Conservation (phyloP, 2,113 vertebrate genomes). For the Hydropotes inermis region DNA sequence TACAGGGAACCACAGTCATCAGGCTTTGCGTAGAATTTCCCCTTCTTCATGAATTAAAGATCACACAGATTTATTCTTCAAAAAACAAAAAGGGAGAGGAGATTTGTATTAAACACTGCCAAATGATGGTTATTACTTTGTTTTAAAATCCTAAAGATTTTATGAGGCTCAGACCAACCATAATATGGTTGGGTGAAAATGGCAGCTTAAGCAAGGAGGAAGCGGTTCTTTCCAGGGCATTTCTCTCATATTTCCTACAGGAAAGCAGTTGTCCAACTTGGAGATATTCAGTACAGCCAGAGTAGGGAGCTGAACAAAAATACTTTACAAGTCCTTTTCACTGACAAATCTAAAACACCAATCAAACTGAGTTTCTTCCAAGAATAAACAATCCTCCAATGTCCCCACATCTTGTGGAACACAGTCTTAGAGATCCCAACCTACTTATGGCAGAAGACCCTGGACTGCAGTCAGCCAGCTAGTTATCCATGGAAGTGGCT, state of each 20-base stretch:
- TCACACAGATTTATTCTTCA: conserved; percentile 57
- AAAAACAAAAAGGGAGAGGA: conserved; percentile 50
- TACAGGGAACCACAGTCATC: background rate
- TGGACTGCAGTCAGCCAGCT: conserved; percentile 79
- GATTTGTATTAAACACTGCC: conserved; percentile 65
- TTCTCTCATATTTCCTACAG: conserved; percentile 68
- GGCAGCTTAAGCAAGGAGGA: conserved; percentile 60
- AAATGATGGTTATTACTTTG: conserved; percentile 75
- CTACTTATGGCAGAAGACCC: conserved; percentile 76
- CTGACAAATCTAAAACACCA: conserved; percentile 51
- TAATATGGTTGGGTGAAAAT: conserved; percentile 60
- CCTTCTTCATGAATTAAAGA: conserved; percentile 52
- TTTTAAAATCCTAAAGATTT: conserved; percentile 69
- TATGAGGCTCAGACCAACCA: conserved; percentile 60
- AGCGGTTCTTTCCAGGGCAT: conserved; percentile 65
- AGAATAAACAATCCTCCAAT: conserved; percentile 25
- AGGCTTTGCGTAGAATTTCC: background rate
- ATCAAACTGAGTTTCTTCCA: conserved; percentile 70
- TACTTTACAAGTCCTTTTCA: conserved; percentile 29
- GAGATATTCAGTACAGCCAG: conserved; percentile 66
- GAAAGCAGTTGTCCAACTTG: conserved; percentile 73
- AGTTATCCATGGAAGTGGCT: conserved; percentile 85
- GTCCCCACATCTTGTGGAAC: conserved; percentile 65
- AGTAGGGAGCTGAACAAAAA: conserved; percentile 69
- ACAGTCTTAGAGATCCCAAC: conserved; percentile 72